Evolutionary conservation across 2,113 vertebrate genomes (phyloP), one percentile per base, ranked within the genome.

Genomic region (Isichthys henryi): DNA sequence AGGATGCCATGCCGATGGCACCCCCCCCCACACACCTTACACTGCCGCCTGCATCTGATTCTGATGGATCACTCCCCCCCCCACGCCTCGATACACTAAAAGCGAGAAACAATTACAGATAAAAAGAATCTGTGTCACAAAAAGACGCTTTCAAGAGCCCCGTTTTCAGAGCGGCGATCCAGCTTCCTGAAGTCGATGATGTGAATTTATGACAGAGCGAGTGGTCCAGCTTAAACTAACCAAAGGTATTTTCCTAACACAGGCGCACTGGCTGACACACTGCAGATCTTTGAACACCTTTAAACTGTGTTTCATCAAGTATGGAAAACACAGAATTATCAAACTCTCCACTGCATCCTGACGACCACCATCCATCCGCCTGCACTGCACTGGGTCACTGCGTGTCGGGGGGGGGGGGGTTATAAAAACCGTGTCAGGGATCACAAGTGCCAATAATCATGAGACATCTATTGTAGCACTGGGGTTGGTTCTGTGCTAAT

Each of bases 401-500:
- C 49, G 49, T 48, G 49, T 50, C 15, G 49, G 0, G 49, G 35
- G 77, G 84, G 89, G 92, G 90, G 85, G 49, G 89, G 91, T 91
- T 93, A 95, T 94, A 92, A 94, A 94, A 94, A 94, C 93, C 92
- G 93, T 92, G 94, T 94, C 88, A 90, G 86, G 91, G 89, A 93
- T 93, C 92, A 91, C 93, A 94, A 94, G 94, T 92, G 94, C 90
- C 93, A 92, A 93, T 95, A 95, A 94, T 91, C 92, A 52, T 91
- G 93, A 94, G 93, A 93, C 93, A 93, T 93, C 95, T 92, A 95
- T 92, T 94, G 94, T 95, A 95, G 92, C 93, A 94, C 95, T 94
- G 92, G 93, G 95, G 93, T 93, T 92, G 93, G 94, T 94, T 94
- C 91, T 92, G 91, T 91, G 92, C 93, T 93, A 95, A 95, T 96